Evolutionary conservation across 2,888 invertebrate genomes (phyloP).

Genomic region (Cryptocheilus praepositus): DNA sequence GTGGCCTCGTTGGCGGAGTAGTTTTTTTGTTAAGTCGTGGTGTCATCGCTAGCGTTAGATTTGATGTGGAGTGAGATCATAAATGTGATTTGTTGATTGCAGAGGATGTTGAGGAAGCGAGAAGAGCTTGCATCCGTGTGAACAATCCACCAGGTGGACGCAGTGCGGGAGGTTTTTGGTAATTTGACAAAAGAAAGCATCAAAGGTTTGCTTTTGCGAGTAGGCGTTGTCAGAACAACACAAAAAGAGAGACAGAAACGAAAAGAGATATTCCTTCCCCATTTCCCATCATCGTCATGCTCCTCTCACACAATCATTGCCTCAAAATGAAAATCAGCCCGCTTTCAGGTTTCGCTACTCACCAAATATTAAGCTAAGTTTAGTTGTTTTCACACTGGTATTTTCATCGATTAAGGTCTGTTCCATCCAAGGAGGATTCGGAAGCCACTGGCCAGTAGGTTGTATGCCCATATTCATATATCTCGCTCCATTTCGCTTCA

Average conservation of each 20-base stretch:
- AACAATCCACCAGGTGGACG: slow-evolving; percentile 94
- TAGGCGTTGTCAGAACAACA: neutral
- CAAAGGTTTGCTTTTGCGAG: slow-evolving; percentile 20
- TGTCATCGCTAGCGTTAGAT: too few relatives aligned
- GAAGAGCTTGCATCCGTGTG: slow-evolving; percentile 89
- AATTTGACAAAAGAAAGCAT: slow-evolving; percentile 70
- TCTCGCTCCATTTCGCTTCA: slow-evolving; percentile 42
- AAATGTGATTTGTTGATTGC: slow-evolving; percentile 67
- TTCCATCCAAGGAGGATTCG: slow-evolving; percentile 63
- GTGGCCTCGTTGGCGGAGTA: too few relatives aligned
- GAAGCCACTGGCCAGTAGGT: slow-evolving; percentile 56
- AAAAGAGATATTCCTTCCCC: slow-evolving; percentile 21
- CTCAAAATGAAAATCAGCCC: slow-evolving; percentile 27
- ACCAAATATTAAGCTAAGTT: slow-evolving; percentile 62
- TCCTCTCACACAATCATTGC: slow-evolving; percentile 16
- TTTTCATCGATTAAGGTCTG: slow-evolving; percentile 65
- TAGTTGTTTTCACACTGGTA: slow-evolving; percentile 48
- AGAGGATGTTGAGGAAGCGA: slow-evolving; percentile 86
- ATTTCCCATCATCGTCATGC: slow-evolving; percentile 17
- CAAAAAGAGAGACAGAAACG: slow-evolving; percentile 18
- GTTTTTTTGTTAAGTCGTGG: too few relatives aligned
- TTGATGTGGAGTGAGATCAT: neutral
- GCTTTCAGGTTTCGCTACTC: slow-evolving; percentile 65
- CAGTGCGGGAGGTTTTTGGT: slow-evolving; percentile 90
- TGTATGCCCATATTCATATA: slow-evolving; percentile 39